phyloP scores from a whole-genome alignment of 2,888 invertebrate species.

The Dryadula phaetusa region DNA sequence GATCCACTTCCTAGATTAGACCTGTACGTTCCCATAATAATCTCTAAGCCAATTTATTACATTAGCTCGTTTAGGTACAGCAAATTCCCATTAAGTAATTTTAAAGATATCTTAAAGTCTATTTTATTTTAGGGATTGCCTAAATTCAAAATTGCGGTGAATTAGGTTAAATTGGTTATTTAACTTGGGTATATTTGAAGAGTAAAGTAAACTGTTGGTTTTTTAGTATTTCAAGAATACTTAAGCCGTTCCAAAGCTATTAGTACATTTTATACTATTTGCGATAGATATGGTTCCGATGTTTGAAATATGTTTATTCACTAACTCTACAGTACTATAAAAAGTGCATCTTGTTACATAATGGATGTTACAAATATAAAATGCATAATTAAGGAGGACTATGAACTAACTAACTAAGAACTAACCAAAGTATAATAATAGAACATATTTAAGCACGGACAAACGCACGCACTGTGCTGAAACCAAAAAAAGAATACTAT shows the following conservation, averaged over 20 bases:
- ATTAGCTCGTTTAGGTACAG: background rate
- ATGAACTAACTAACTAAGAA: too few species aligned
- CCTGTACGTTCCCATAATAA: background rate
- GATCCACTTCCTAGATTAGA: slow-evolving; percentile 5
- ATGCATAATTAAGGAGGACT: too few species aligned
- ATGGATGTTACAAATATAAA: too few species aligned
- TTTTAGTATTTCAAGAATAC: too few species aligned
- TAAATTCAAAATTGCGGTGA: background rate
- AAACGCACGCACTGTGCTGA: too few species aligned
- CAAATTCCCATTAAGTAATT: background rate
- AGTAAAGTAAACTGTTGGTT: too few species aligned
- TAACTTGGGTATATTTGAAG: background rate
- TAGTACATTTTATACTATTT: too few species aligned
- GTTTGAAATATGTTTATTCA: too few species aligned
- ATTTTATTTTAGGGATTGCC: background rate
- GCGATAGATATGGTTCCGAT: too few species aligned
- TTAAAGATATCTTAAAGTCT: slow-evolving; percentile 1
- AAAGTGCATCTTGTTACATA: too few species aligned
- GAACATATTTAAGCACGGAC: background rate
- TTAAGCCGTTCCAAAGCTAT: too few species aligned
- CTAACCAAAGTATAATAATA: background rate
- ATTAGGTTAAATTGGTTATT: background rate
- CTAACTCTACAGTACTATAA: too few species aligned
- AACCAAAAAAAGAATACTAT: background rate
- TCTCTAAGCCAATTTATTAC: background rate